phyloP scores from a whole-genome alignment of 2,113 vertebrate species.

The Cyphomyrus discorhynchus region DNA sequence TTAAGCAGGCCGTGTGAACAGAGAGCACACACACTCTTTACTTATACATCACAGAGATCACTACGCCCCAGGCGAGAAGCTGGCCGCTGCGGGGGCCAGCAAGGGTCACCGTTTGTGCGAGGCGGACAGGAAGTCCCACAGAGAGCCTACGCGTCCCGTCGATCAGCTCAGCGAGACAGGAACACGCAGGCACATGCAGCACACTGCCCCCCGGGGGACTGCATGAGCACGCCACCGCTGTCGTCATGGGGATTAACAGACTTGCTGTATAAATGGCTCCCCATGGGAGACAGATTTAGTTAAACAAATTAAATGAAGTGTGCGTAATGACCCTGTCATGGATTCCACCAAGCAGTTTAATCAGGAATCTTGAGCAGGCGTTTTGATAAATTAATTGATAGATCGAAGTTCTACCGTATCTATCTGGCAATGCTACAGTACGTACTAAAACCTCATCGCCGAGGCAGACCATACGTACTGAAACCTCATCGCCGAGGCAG shows the following conservation, averaged over 20 bases:
- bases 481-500: too few relatives aligned
- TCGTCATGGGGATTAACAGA: background rate
- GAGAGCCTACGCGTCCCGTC: background rate
- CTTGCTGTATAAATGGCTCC: background rate
- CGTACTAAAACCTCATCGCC: too few relatives aligned
- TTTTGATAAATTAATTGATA: background rate
- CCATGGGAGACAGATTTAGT: slow-evolving; percentile 14
- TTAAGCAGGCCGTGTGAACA: background rate
- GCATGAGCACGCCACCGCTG: background rate
- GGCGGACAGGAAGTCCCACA: background rate
- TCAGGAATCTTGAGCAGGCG: background rate
- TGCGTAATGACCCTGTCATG: background rate
- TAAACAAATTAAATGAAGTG: slow-evolving; percentile 7
- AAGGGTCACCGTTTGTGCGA: background rate
- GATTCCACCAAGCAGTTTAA: slow-evolving; percentile 11
- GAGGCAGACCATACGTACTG: too few relatives aligned
- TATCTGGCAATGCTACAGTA: background rate
- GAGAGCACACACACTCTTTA: background rate
- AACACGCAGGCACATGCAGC: background rate
- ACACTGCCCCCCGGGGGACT: background rate
- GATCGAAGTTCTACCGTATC: background rate
- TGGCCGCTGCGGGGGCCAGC: background rate
- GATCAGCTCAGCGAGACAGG: background rate
- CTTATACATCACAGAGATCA: background rate
- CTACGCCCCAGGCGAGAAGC: background rate